Evolutionary conservation across 2,113 vertebrate species (phyloP), one percentile per base, ranked within the genome.

Genomic region (Puntigrus tetrazona): DNA sequence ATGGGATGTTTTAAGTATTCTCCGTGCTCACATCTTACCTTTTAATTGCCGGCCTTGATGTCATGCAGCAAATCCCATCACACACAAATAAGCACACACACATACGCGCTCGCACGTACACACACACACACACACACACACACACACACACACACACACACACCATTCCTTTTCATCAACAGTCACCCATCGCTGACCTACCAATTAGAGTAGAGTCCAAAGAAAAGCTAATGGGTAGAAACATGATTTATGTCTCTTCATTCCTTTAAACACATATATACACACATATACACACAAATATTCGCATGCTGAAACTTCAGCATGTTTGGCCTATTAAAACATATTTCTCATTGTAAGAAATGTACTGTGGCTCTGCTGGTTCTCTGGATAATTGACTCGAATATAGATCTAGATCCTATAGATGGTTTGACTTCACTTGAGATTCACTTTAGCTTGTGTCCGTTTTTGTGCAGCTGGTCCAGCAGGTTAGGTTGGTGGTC

Each of bases 41-140:
- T n/a, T 87, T 87, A 89, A 90, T 88, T 88, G 83, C 72, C 31
- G 34, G 84, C 87, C 65, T 86, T 57, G 38, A 74, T 86, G 81
- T 87, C 55, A 45, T 73, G 29, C 47, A 69, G 27, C 69, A 38
- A 38, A 76, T 69, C 82, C 61, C 81, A 29, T 41, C 43, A 59
- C 63, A 67, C 73, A 69, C 5, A 43, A 41, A 41, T 11, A 41
- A 45, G 22, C 70, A 45, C 10, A 75, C n/a, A 50, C 3, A 65
- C 69, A 31, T 36, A 2, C 11, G 75, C 38, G 55, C 43, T 27
- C 61, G 63, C 29, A 61, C 78, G 43, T 57, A 57, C 36, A 43
- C 11, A 31, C 57, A n/a, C 34, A 36, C 18, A 22, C 79, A 73
- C 22, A 45, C 3, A 55, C 69, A 31, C 43, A 2, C 13, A 81